These are phyloP conservation scores for cattle (Bos taurus) DNA, from an alignment of 2,113 vertebrate species.

Conservation along the genomic window ARS-UCD2.0 NC_037339.1:86891001-86891500, in stretches of 20 bases:
- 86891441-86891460: fast-evolving
- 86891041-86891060: neutral
- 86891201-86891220: neutral
- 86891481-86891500: fast-evolving
- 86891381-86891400: neutral
- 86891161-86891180: neutral
- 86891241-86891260: neutral
- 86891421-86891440: neutral
- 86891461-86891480: neutral
- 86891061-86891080: neutral
- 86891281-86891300: fast-evolving
- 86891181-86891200: neutral
- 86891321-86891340: neutral
- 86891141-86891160: neutral
- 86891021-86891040: neutral
- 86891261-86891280: neutral
- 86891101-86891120: neutral
- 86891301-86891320: fast-evolving
- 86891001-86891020: neutral
- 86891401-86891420: neutral
- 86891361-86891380: neutral
- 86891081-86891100: neutral
- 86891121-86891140: neutral
- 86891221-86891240: neutral
- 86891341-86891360: neutral